Base-by-base conservation (phyloP, 2,113 vertebrate species). In the Cromileptes altivelis region DNA sequence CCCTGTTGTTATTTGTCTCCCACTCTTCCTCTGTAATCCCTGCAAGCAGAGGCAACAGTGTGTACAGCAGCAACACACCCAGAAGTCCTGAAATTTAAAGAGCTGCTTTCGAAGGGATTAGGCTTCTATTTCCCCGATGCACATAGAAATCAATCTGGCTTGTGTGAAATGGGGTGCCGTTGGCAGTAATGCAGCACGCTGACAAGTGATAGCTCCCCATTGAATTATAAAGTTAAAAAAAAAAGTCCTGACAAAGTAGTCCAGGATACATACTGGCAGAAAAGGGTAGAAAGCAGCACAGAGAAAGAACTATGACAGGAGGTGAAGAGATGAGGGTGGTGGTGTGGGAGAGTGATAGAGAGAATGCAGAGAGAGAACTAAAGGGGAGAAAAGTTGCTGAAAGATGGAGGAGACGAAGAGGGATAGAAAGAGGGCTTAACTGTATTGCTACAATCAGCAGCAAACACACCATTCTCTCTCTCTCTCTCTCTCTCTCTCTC, bases 381-480 rank as follows among this genome's bases (percentile, higher is more conserved):
- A 69, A 42, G 42, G 37, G 33, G 17, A 42, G 55, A 21, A n/a
- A 68, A 50, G 33, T 47, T 23, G 47, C 6, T 23, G 30, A 68
- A 63, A 58, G 50, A 70, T 62, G 56, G 68, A 78, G 62, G 45
- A 72, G 72, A 37, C 64, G 62, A 62, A 57, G 53, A 49, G 63
- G 30, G 13, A 42, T 23, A 62, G 64, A 85, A 80, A 73, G 64
- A 56, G 47, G 72, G 56, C 55, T 62, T 82, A 17, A 52, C 45
- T 64, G 37, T 81, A 84, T 65, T 85, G 82, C 81, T 74, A 63
- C 42, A 58, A 72, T 90, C 82, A 89, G 88, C 89, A 89, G 12
- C 56, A 86, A 80, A 74, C 57, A 50, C 81, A 72, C 23, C 50
- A 19, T 49, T 70, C 70, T 64, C 25, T 33, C 27, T 60, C 57